Conservation (phyloP, 2,113 vertebrate species). For the Neodon shergylaensis region DNA sequence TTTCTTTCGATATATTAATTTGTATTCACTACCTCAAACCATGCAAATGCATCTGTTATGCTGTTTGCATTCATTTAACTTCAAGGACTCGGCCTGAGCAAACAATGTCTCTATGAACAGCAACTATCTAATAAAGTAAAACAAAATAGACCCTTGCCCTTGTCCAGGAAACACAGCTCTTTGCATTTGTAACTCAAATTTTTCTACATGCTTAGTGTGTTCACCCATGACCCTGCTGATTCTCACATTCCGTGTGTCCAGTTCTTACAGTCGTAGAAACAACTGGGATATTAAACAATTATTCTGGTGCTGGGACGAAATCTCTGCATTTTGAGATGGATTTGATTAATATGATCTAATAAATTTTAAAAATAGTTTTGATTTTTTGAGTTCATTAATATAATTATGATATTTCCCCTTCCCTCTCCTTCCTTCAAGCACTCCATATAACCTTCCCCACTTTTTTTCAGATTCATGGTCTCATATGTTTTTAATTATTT, state of each 20-base stretch:
- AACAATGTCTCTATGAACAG: background rate
- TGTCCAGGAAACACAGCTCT: background rate
- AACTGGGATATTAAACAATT: background rate
- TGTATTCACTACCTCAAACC: background rate
- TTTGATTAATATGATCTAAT: background rate
- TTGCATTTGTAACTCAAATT: background rate
- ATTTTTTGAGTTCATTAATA: background rate
- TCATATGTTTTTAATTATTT: no score
- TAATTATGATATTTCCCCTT: background rate
- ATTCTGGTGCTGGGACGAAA: background rate
- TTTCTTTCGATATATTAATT: conserved; percentile 44
- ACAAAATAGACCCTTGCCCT: background rate
- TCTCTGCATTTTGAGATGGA: background rate
- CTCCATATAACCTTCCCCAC: no score
- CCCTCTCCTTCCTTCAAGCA: background rate
- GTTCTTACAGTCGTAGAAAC: background rate
- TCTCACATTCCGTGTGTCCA: background rate
- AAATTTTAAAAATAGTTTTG: background rate
- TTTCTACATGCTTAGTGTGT: background rate
- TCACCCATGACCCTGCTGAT: background rate
- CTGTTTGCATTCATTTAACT: conserved; percentile 42
- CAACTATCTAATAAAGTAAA: conserved; percentile 45
- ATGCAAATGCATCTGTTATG: conserved; percentile 37
- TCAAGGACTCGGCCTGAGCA: background rate
- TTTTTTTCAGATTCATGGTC: background rate